phyloP scores from a whole-genome alignment of 2,113 vertebrate species.

The Piprites chloris region DNA sequence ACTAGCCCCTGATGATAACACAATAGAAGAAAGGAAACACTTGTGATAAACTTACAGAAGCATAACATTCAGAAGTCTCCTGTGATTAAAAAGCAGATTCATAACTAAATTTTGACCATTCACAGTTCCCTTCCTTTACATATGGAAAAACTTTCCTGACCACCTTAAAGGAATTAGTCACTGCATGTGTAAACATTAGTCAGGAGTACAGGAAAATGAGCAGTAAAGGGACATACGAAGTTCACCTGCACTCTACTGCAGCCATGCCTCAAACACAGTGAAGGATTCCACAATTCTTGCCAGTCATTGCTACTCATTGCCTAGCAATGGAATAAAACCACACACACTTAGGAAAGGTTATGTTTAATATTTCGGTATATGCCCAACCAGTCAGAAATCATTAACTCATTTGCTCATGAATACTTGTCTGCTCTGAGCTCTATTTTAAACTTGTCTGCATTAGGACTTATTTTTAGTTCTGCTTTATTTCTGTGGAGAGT shows the following conservation, averaged over 20 bases:
- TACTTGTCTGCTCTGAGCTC: constrained; percentile 35
- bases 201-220: not conserved
- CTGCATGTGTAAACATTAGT: not conserved
- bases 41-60: not conserved
- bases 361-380: not conserved
- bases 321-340: not conserved
- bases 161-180: not conserved
- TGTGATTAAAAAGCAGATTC: not conserved
- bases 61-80: not conserved
- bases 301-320: not conserved
- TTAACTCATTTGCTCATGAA: constrained; percentile 46
- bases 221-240: not conserved
- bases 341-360: constrained; percentile 16
- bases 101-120: not conserved
- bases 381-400: constrained; percentile 30
- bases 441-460: constrained; percentile 47
- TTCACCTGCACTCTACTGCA: not conserved
- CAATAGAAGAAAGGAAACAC: not conserved
- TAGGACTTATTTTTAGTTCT: constrained; percentile 43
- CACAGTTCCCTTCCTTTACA: not conserved
- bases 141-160: not conserved
- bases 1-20: not conserved
- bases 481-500: constrained; percentile 40
- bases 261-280: not conserved
- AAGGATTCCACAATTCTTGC: not conserved